phyloP scores from a whole-genome alignment of 2,888 invertebrate species.

The Caenorhabditis sp. region DNA sequence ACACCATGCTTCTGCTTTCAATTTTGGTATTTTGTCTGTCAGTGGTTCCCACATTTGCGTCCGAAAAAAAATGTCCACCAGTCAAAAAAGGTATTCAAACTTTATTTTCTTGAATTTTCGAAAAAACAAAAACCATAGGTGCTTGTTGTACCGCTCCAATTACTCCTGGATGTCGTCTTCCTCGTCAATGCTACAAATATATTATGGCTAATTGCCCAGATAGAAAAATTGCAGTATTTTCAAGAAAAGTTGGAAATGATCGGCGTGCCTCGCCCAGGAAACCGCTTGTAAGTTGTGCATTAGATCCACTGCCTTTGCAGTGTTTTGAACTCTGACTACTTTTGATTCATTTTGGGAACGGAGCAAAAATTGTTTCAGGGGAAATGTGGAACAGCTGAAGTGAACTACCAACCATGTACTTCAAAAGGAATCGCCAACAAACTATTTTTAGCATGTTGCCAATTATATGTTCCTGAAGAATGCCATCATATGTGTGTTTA shows the following conservation, averaged over 20 bases:
- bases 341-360: neutral
- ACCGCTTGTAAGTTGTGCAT: slow-evolving; percentile 37
- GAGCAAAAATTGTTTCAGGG: slow-evolving; percentile 61
- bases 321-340: neutral
- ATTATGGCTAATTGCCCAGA: slow-evolving; percentile 69
- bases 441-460: slow-evolving; percentile 78
- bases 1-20: slow-evolving; percentile 6
- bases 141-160: slow-evolving; percentile 66
- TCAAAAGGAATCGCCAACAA: slow-evolving; percentile 79
- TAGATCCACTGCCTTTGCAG: neutral
- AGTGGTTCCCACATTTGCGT: neutral
- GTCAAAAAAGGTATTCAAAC: slow-evolving; percentile 57
- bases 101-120: too few relatives aligned
- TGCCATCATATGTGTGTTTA: slow-evolving; percentile 80
- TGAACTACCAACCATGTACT: slow-evolving; percentile 80
- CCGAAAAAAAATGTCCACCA: slow-evolving; percentile 48
- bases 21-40: slow-evolving; percentile 2
- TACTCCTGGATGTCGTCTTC: slow-evolving; percentile 58
- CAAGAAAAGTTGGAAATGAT: slow-evolving; percentile 57
- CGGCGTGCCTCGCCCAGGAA: slow-evolving; percentile 60
- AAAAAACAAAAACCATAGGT: slow-evolving; percentile 26
- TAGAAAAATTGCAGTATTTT: slow-evolving; percentile 61
- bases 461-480: slow-evolving; percentile 79
- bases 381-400: slow-evolving; percentile 79
- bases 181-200: slow-evolving; percentile 66